These are phyloP conservation scores for Atrina japonica DNA, from an alignment of 2,888 invertebrate species.

Conservation along the genomic window DNA sequence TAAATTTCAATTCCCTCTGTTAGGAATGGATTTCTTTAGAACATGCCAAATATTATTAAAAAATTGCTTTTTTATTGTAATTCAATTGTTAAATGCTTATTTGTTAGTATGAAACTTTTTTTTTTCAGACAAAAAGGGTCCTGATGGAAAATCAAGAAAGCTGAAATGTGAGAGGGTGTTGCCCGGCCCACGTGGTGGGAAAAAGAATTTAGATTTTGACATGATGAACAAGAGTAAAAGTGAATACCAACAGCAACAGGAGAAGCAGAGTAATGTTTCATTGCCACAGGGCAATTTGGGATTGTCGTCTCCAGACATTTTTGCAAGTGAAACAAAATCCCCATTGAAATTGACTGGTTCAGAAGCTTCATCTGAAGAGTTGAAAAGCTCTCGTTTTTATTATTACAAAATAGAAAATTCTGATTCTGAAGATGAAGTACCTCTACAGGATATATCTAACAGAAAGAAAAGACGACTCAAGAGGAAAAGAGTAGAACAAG, in stretches of 20 bases:
- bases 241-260: constrained; percentile 33
- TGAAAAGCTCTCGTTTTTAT: not conserved
- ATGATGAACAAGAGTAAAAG: constrained; percentile 36
- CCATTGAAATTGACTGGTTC: constrained; percentile 5
- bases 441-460: not conserved
- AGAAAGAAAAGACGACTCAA: constrained; percentile 11
- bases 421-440: too few species aligned
- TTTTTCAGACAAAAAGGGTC: too few species aligned
- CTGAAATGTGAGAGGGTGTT: constrained; percentile 4
- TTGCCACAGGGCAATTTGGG: not conserved
- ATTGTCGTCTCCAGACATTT: not conserved
- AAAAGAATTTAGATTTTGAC: not conserved
- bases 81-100: too few species aligned
- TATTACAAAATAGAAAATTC: too few species aligned
- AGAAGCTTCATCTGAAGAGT: not conserved
- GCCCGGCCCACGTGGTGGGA: constrained; percentile 11
- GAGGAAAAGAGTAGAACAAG: constrained; percentile 13
- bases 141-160: constrained; percentile 7
- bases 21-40: too few species aligned
- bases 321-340: too few species aligned
- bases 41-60: too few species aligned
- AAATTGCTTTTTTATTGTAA: too few species aligned
- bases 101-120: too few species aligned
- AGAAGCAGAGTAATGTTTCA: not conserved
- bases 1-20: too few species aligned